Evolutionary conservation across 2,888 invertebrate genomes (phyloP).

Genomic region (Hermaeophaga mercurialis): DNA sequence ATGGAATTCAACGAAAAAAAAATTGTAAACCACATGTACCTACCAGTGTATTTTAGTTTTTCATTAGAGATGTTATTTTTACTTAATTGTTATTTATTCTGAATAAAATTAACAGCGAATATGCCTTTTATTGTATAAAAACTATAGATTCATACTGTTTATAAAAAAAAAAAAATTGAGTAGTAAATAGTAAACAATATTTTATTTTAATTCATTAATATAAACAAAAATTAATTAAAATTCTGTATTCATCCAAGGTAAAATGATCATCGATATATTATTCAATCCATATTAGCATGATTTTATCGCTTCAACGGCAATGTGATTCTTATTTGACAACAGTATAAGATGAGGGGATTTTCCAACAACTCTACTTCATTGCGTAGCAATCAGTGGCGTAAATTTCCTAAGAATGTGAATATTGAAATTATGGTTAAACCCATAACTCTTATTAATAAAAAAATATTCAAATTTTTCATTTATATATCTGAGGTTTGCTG

Average conservation of each 20-base stretch:
- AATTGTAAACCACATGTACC: not conserved
- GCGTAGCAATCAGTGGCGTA: not conserved
- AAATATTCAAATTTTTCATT: not conserved
- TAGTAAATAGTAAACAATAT: too few relatives aligned
- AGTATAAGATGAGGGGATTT: constrained; percentile 5
- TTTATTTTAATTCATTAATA: too few relatives aligned
- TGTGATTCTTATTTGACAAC: constrained; percentile 10
- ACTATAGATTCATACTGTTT: too few relatives aligned
- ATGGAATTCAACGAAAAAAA: too few relatives aligned
- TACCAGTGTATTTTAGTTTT: too few relatives aligned
- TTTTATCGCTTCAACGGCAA: constrained; percentile 8
- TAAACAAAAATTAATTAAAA: too few relatives aligned
- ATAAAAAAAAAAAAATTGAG: too few relatives aligned
- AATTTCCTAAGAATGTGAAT: not conserved
- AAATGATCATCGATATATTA: constrained; percentile 15
- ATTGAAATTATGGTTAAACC: too few relatives aligned
- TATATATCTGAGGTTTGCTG: not conserved
- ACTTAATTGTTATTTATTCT: constrained; percentile 15
- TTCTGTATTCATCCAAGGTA: constrained; percentile 17
- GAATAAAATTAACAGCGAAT: constrained; percentile 12
- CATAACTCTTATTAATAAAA: too few relatives aligned
- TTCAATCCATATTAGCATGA: constrained; percentile 13
- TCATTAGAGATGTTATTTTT: constrained; percentile 3
- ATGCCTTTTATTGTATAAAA: constrained; percentile 3
- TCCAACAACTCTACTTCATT: not conserved